phyloP scores from a whole-genome alignment of 2,113 vertebrate genomes.

The Heliornis fulica region DNA sequence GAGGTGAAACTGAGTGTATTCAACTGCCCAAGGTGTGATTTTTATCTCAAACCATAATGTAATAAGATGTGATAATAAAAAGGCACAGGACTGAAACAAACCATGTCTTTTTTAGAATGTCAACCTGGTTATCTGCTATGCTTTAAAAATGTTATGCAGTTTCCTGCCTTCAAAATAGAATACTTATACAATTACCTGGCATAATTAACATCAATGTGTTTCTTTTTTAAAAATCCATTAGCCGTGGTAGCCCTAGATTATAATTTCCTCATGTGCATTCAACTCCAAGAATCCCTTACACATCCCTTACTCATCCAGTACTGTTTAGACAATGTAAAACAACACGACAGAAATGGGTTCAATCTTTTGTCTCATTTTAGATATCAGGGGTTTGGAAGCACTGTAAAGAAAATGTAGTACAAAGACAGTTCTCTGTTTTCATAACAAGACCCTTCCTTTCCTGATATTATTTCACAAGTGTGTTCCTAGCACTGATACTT shows the following conservation, averaged over 20 bases:
- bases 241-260: background rate
- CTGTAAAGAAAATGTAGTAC: background rate
- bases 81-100: constrained; percentile 21
- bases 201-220: background rate
- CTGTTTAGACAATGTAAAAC: background rate
- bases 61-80: constrained; percentile 67
- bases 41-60: constrained; percentile 58
- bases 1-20: constrained; percentile 46
- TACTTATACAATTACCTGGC: background rate
- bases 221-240: background rate
- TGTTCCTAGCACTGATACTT: background rate
- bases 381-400: background rate
- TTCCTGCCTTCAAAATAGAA: constrained; percentile 8
- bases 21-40: constrained; percentile 50
- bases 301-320: background rate
- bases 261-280: background rate
- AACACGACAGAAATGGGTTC: background rate
- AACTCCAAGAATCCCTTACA: background rate
- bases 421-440: background rate
- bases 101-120: constrained; percentile 8
- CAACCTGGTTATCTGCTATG: background rate
- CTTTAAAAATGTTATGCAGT: background rate
- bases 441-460: background rate
- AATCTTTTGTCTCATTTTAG: background rate
- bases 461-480: background rate